These are phyloP conservation scores for Drosophila lowei DNA, from an alignment of 1,140 invertebrate genomes.

Conservation along the genomic window DNA sequence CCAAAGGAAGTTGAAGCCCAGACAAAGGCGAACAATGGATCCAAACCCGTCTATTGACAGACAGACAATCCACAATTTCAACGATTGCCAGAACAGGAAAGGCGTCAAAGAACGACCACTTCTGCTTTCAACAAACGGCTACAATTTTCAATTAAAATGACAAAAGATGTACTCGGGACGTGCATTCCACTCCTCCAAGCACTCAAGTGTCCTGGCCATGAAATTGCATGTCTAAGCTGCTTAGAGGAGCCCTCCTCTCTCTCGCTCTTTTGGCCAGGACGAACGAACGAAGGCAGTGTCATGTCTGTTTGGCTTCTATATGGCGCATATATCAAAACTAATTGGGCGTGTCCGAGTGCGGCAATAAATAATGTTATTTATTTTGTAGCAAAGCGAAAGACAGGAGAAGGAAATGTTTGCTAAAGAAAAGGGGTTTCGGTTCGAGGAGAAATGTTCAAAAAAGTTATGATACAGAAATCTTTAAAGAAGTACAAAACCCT, in stretches of 20 bases:
- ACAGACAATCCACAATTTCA: conserved; percentile 31
- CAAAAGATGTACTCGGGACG: conserved; percentile 36
- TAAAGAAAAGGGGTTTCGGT: background rate
- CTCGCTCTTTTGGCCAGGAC: no score
- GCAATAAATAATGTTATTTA: conserved; percentile 56
- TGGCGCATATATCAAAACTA: conserved; percentile 56
- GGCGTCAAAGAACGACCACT: conserved; percentile 13
- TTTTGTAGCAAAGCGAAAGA: conserved; percentile 5
- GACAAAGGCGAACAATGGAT: conserved; percentile 43
- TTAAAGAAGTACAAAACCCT: no score
- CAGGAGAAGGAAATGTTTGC: background rate
- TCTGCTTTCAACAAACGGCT: conserved; percentile 15
- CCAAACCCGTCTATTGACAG: background rate
- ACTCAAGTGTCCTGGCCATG: conserved; percentile 12
- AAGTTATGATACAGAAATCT: no score
- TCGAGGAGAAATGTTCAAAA: no score
- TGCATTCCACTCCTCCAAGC: conserved; percentile 5
- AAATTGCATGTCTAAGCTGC: conserved; percentile 46
- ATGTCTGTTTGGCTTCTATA: background rate
- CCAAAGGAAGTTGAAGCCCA: conserved; percentile 18
- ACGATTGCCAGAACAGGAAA: conserved; percentile 17
- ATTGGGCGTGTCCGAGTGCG: conserved; percentile 48
- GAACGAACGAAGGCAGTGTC: background rate
- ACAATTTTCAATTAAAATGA: conserved; percentile 73
- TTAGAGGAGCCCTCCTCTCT: background rate